A percentile compares a stretch with the other conserved stretches of the same genome.
These are phyloP conservation scores for Lampropteryx suffumata DNA, from an alignment of 2,888 invertebrate species.

Conservation along the genomic window DNA sequence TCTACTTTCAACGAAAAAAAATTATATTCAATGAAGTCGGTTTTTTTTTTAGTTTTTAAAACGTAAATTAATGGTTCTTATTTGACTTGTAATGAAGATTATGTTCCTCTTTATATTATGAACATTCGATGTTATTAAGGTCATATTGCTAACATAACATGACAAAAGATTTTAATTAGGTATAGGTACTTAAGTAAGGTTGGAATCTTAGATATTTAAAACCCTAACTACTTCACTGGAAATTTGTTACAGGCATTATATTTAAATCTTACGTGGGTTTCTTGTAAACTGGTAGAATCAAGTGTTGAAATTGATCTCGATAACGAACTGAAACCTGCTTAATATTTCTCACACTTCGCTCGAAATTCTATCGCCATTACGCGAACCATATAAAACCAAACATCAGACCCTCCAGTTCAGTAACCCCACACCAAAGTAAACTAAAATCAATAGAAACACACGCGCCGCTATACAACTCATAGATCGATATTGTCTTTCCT, in stretches of 20 bases:
- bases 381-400: constrained; percentile 13
- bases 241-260: not conserved
- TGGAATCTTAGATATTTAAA: not conserved
- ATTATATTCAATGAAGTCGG: no score
- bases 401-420: constrained; percentile 23
- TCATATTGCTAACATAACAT: no score
- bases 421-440: constrained; percentile 44
- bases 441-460: constrained; percentile 63
- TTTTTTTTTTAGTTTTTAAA: no score
- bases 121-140: no score
- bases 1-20: no score
- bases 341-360: constrained; percentile 22
- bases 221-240: not conserved
- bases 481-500: constrained; percentile 74
- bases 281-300: constrained; percentile 25
- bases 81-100: no score
- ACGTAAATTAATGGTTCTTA: no score
- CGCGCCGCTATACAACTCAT: constrained; percentile 47
- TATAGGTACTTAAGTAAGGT: no score
- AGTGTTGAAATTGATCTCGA: constrained; percentile 21
- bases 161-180: no score
- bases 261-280: constrained; percentile 1
- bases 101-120: no score
- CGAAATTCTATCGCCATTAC: constrained; percentile 27
- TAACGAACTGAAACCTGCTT: constrained; percentile 11